Conservation (phyloP, 2,888 invertebrate species). For the Pedicia rivosa region DNA sequence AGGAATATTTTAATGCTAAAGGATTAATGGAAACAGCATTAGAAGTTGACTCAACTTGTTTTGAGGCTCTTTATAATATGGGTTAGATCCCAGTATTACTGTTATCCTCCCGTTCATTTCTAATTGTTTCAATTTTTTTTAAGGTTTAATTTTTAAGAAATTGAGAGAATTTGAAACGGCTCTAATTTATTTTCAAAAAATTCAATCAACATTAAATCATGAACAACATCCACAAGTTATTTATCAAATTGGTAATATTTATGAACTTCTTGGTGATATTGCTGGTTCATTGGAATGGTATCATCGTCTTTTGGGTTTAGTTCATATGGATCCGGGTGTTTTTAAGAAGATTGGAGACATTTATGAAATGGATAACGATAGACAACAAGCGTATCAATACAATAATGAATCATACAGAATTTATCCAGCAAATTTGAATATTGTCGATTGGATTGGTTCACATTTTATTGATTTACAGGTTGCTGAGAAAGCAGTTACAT, state of each 20-base stretch:
- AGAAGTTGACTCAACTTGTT: conserved; percentile 62
- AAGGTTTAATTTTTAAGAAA: conserved; percentile 49
- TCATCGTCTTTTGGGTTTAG: conserved; percentile 62
- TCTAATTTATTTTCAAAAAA: conserved; percentile 62
- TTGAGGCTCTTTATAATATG: conserved; percentile 71
- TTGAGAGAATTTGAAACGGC: conserved; percentile 56
- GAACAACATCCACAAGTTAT: conserved; percentile 46
- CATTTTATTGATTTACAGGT: conserved; percentile 81
- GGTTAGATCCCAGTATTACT: conserved; percentile 30
- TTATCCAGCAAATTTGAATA: conserved; percentile 34
- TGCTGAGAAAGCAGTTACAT: conserved; percentile 69
- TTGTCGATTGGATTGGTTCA: conserved; percentile 78
- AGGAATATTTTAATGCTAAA: conserved; percentile 51
- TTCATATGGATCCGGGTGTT: conserved; percentile 79
- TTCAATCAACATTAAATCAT: conserved; percentile 50
- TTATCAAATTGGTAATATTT: conserved; percentile 62
- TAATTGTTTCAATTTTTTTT: background rate
- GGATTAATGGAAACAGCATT: conserved; percentile 59
- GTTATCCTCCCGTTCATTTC: no score
- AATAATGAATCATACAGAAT: conserved; percentile 27
- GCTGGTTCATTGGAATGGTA: conserved; percentile 49
- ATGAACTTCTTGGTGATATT: conserved; percentile 46
- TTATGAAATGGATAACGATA: conserved; percentile 80
- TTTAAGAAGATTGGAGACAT: conserved; percentile 80
- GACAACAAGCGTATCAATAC: conserved; percentile 54